Evolutionary conservation across 2,797 vertebrate genomes (phyloP), one percentile per base, ranked within the genome.

Genomic region (Microcaecilia unicolor): DNA sequence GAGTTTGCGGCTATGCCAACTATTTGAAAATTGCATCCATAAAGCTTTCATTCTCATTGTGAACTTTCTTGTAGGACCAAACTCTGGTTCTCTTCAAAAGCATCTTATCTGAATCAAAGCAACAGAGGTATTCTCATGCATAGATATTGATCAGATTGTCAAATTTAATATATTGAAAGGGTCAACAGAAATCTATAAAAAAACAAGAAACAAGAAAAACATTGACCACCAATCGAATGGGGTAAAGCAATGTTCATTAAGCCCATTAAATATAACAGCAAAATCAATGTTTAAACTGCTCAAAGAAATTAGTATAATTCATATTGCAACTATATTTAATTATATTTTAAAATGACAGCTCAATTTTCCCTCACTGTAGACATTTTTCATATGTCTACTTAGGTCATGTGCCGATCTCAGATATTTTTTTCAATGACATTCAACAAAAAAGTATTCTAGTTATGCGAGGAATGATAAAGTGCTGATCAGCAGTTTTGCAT

Each of bases 281-380:
- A 87, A 91, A 97, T 97, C 92, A 86, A 91, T 90, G 83, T 72
- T 81, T 76, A 86, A 90, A 87, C 81, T 86, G 83, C 78, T 77
- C 80, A 80, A 83, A 85, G 69, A 78, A 76, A 81, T 85, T 82
- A 81, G 76, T 63, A 55, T 75, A 74, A 83, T 81, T 81, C 72
- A 77, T 74, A 78, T 76, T 74, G 66, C 75, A 75, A 75, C 61
- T 53, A 58, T 62, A 63, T 73, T 80, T 71, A 74, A 74, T 75
- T 79, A 75, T 52, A 48, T 55, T 78, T 70, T 75, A 77, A 80
- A 72, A 81, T 74, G 75, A 80, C 72, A 71, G 61, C 51, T 82
- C 74, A 51, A 60, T 76, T 73, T 71, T 69, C 58, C 33, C 51
- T 69, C 52, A 45, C 29, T 6, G 44, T 38, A 43, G 61, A 61